These are phyloP conservation scores for Glossophaga mutica DNA, from an alignment of 2,797 vertebrate genomes.

Conservation along the genomic window DNA sequence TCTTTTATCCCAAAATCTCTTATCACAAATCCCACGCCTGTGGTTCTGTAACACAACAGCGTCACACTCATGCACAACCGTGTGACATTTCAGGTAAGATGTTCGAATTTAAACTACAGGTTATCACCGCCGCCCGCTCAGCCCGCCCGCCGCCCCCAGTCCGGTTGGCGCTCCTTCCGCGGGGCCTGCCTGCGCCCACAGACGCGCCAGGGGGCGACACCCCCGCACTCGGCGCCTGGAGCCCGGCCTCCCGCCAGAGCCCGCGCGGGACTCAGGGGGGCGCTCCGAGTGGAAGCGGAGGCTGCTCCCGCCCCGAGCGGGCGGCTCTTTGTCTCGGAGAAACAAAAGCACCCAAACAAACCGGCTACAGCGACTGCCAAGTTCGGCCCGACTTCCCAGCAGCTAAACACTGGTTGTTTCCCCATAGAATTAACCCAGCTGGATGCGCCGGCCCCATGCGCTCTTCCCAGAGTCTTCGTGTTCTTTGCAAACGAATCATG, in stretches of 20 bases:
- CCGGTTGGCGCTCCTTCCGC: too few species aligned
- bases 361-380: not conserved
- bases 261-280: not conserved
- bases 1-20: too few species aligned
- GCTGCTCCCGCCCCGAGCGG: not conserved
- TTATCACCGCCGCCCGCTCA: too few species aligned
- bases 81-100: too few species aligned
- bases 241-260: not conserved
- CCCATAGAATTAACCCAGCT: not conserved
- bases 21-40: too few species aligned
- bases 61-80: too few species aligned
- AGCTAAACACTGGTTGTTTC: not conserved
- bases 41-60: too few species aligned
- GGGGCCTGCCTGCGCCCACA: too few species aligned
- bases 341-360: not conserved
- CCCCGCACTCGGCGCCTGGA: not conserved
- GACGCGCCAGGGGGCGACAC: too few species aligned
- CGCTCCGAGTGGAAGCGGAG: not conserved
- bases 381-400: not conserved
- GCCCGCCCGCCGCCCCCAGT: too few species aligned
- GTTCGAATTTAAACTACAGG: too few species aligned
- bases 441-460: not conserved
- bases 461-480: not conserved
- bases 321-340: not conserved
- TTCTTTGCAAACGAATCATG: not conserved